These are phyloP conservation scores for Lasius fuliginosus DNA, from an alignment of 2,888 invertebrate species.

Conservation along the genomic window DNA sequence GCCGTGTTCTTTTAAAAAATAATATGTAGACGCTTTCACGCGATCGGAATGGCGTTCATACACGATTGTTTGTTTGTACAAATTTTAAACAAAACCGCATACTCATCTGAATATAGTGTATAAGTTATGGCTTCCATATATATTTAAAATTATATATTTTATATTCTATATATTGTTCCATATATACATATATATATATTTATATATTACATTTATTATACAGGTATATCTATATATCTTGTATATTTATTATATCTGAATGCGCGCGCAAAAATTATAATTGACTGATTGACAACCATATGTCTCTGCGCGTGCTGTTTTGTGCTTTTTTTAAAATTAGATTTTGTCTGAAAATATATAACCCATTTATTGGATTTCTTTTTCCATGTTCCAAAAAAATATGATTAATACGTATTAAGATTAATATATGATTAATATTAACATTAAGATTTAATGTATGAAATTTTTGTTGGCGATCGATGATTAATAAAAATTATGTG, in stretches of 20 bases:
- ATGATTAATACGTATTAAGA: neutral
- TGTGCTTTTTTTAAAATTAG: conserved; percentile 7
- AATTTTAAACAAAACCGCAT: conserved; percentile 32
- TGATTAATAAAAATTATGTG: conserved; percentile 19
- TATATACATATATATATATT: conserved; percentile 3
- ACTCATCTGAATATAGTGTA: conserved; percentile 8
- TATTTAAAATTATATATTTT: conserved; percentile 19
- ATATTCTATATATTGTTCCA: conserved; percentile 29
- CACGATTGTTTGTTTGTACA: conserved; percentile 38
- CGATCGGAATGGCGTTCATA: neutral
- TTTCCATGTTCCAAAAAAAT: neutral
- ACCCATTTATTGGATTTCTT: conserved; percentile 4
- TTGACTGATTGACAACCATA: neutral
- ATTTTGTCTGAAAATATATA: neutral
- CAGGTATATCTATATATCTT: conserved; percentile 3
- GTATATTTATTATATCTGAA: conserved; percentile 4
- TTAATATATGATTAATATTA: neutral
- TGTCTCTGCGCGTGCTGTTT: neutral
- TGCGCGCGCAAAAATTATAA: neutral
- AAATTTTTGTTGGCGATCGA: neutral
- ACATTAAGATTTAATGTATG: neutral
- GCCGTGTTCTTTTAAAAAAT: conserved; percentile 16
- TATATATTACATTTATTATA: conserved; percentile 11
- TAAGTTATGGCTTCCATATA: conserved; percentile 27
- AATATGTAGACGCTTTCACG: conserved; percentile 13